Conservation (phyloP, 1,140 invertebrate genomes). For the Galleria mellonella region DNA sequence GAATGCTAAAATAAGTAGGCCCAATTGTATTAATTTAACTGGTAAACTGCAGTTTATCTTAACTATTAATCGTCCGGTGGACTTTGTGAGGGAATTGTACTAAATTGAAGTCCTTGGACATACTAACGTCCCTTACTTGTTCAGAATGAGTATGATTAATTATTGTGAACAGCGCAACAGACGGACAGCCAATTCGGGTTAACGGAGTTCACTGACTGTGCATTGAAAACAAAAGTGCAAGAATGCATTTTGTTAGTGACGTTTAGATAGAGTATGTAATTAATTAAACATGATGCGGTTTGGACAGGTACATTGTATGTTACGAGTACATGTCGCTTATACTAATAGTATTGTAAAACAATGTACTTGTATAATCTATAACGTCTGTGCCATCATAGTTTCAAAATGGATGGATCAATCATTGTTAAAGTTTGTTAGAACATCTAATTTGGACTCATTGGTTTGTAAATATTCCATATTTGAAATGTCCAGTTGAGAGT, state of each 20-base stretch:
- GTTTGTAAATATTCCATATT: no score
- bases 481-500: no score
- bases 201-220: slow-evolving; percentile 58
- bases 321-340: no score
- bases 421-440: no score
- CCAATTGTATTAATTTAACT: slow-evolving; percentile 7
- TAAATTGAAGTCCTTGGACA: slow-evolving; percentile 59
- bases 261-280: not conserved
- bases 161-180: slow-evolving; percentile 37
- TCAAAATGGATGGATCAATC: no score
- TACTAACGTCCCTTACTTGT: slow-evolving; percentile 42
- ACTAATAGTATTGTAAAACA: no score
- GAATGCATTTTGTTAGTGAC: slow-evolving; percentile 1
- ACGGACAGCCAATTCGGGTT: slow-evolving; percentile 58
- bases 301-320: no score
- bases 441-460: no score
- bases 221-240: slow-evolving; percentile 10
- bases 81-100: slow-evolving; percentile 53
- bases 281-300: no score
- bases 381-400: no score
- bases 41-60: slow-evolving; percentile 36
- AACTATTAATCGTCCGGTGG: slow-evolving; percentile 48
- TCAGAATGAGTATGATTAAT: slow-evolving; percentile 42
- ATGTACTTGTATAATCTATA: no score
- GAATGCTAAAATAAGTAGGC: no score